phyloP scores from a whole-genome alignment of 2,888 invertebrate genomes.

The Temnothorax unifasciatus region DNA sequence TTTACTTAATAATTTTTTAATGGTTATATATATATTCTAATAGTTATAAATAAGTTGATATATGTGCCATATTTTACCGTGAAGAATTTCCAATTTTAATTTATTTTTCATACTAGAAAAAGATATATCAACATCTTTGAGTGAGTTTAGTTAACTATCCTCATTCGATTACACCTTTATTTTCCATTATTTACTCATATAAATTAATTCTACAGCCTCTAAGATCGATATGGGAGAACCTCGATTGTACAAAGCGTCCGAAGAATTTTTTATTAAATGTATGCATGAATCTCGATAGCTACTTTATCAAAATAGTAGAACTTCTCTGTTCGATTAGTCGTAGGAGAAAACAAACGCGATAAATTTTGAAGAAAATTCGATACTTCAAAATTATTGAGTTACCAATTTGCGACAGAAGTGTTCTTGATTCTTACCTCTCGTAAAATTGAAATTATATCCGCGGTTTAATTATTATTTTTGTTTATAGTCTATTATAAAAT shows the following conservation, averaged over 20 bases:
- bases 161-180: constrained; percentile 9
- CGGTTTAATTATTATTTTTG: not conserved
- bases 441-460: not conserved
- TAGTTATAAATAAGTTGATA: not conserved
- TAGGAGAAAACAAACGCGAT: not conserved
- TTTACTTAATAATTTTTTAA: not conserved
- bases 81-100: not conserved
- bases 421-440: not conserved
- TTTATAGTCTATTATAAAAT: not conserved
- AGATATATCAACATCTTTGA: constrained; percentile 75
- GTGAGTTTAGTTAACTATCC: constrained; percentile 55
- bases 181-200: constrained; percentile 9
- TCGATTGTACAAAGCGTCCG: constrained; percentile 63
- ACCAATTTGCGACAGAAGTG: not conserved
- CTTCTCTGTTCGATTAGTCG: constrained; percentile 22
- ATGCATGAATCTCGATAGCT: not conserved
- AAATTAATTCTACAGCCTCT: constrained; percentile 67
- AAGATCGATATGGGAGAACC: constrained; percentile 70
- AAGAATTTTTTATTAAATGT: constrained; percentile 60
- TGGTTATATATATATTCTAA: too few species aligned
- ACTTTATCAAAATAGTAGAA: constrained; percentile 12
- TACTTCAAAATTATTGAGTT: not conserved
- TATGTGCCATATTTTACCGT: not conserved
- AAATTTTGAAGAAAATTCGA: not conserved
- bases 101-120: constrained; percentile 69